Base-by-base conservation (phyloP, 2,797 vertebrate genomes). In the Octomys mimax region DNA sequence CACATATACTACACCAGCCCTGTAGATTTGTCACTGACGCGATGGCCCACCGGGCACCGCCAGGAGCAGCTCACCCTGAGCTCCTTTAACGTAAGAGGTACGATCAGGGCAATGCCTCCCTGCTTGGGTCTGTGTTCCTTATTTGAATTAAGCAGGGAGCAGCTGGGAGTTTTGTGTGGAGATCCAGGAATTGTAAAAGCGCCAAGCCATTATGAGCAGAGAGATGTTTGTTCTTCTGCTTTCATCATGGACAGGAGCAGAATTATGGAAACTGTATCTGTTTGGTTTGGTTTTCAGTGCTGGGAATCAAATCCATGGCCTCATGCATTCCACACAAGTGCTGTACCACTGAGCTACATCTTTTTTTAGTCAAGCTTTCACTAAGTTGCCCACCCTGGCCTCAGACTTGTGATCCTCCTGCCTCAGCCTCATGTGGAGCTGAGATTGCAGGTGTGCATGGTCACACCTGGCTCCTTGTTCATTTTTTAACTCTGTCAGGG, bases 181-280 rank as follows among this genome's bases (percentile, higher is more conserved):
- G 24, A 62, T 24, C 61, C 68, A 54, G 46, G 68, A 57, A 71
- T 86, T 85, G 28, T 79, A 36, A 52, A 73, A 61, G 36, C 66
- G 42, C 86, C 96, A 52, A 79, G 75, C 52, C 22, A 61, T 91
- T 80, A 61, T 61, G 59, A 91, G 80, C n/a, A 83, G 79, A 95
- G 36, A 59, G 26, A 14, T 46, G 12, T 18, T 61, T 70, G 24
- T 24, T 52, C n/a, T n/a, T 18, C 66, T 61, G 36, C 68, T 42
- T 46, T 89, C 18, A 31, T 81, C 68, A 16, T 18, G 11, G 18
- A 26, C 7, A 6, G 57, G 28, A 13, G 42, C 89, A n/a, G 91
- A 61, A n/a, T 61, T 52, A 86, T 6, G 81, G 84, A 95, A 84
- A 62, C 46, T 0, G 0, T 57, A 22, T 33, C 36, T 88, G 13